Conservation (phyloP, 2,113 vertebrate species). For the Neolamprologus ventralis region DNA sequence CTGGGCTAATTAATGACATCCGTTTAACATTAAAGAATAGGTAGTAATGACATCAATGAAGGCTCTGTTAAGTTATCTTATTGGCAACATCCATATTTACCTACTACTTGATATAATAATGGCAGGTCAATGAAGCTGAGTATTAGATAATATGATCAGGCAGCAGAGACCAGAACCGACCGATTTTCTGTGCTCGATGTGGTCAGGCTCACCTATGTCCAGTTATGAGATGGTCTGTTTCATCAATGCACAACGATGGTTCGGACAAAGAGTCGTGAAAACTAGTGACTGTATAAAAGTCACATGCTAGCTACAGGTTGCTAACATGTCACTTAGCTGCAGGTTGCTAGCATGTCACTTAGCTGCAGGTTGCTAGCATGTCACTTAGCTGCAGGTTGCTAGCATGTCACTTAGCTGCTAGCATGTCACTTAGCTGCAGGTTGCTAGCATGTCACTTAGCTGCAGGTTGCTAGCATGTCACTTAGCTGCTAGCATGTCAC, state of each 20-base stretch:
- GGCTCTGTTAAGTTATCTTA: neutral
- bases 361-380: accelerated
- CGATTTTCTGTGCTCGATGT: accelerated
- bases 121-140: neutral
- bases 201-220: accelerated
- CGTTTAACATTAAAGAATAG: neutral
- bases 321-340: accelerated
- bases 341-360: neutral
- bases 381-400: accelerated
- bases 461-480: accelerated
- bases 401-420: accelerated
- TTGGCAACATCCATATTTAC: neutral
- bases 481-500: accelerated
- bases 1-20: neutral
- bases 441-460: accelerated
- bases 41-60: neutral
- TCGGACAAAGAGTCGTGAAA: neutral
- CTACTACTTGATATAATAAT: neutral
- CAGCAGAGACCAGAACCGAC: neutral
- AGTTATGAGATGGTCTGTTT: neutral
- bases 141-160: neutral
- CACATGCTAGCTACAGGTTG: neutral
- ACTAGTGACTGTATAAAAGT: neutral
- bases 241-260: neutral
- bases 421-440: accelerated